Conservation (phyloP, 2,888 invertebrate genomes). For the Yponomeuta cagnagella region DNA sequence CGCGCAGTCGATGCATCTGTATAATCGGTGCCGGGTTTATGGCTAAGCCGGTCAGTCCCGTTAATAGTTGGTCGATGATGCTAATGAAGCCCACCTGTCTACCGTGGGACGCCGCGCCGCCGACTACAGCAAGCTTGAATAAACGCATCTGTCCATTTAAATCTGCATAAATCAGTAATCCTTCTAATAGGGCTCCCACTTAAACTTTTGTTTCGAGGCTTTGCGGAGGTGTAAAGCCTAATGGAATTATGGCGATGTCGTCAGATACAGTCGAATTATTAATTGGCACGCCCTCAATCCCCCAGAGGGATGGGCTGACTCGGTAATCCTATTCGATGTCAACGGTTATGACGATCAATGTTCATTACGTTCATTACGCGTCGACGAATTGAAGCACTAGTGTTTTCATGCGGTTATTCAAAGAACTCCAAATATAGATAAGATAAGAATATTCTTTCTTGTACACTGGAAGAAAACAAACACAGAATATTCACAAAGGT, state of each 20-base stretch:
- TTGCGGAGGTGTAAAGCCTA: neutral
- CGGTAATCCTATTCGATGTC: neutral
- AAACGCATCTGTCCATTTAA: slow-evolving; percentile 17
- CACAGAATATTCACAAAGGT: too few relatives aligned
- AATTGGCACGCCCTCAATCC: neutral
- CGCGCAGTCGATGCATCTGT: neutral
- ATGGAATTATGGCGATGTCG: neutral
- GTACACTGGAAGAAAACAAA: too few relatives aligned
- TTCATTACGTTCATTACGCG: too few relatives aligned
- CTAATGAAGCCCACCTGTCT: slow-evolving; percentile 57
- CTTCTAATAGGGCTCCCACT: too few relatives aligned
- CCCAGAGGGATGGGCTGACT: neutral
- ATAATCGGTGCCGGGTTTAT: neutral
- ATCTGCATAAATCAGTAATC: neutral
- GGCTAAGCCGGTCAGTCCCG: slow-evolving; percentile 43
- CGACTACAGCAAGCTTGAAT: slow-evolving; percentile 12
- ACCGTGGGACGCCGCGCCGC: slow-evolving; percentile 22
- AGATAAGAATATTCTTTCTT: too few relatives aligned
- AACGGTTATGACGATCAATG: neutral
- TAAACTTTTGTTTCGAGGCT: neutral
- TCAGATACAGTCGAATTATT: neutral
- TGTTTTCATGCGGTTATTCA: too few relatives aligned
- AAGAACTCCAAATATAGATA: too few relatives aligned
- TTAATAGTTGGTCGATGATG: slow-evolving; percentile 54
- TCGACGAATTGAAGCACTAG: too few relatives aligned